Percentiles rank a stretch among this genome's conserved stretches.
Evolutionary conservation across 1,140 invertebrate species (phyloP).

Genomic region (Calliopsis andreniformis): DNA sequence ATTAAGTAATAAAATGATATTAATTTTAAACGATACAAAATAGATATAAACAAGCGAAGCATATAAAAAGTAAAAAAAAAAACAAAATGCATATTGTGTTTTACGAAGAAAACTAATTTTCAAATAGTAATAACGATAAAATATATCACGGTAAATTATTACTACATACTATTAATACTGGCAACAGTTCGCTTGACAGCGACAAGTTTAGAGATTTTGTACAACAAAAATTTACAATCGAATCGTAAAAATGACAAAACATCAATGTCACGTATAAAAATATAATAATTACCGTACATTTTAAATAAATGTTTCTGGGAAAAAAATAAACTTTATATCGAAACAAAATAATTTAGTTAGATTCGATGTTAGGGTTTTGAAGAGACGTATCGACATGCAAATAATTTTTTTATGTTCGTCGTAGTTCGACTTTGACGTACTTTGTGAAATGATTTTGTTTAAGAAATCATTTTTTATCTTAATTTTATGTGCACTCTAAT

Average conservation of each 20-base stretch:
- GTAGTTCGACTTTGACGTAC: too few relatives aligned
- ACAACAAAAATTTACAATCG: neutral
- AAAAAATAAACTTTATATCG: neutral
- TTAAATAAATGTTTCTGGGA: neutral
- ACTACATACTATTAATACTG: constrained; percentile 34
- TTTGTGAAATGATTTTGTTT: too few relatives aligned
- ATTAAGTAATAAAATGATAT: too few relatives aligned
- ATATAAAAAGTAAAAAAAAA: neutral
- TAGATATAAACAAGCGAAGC: too few relatives aligned
- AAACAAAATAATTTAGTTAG: neutral
- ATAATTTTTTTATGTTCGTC: neutral
- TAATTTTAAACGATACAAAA: too few relatives aligned
- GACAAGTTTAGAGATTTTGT: neutral
- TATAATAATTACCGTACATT: neutral
- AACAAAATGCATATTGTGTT: neutral
- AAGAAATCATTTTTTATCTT: neutral
- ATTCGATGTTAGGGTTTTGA: neutral
- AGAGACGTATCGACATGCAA: neutral
- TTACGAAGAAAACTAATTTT: neutral
- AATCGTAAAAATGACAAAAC: constrained; percentile 1
- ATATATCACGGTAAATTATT: constrained; percentile 12
- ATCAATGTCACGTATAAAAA: neutral
- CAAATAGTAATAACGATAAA: too few relatives aligned
- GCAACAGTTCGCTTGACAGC: neutral
- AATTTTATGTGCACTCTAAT: neutral